phyloP scores from a whole-genome alignment of 2,888 invertebrate species.

The Drosophila atripex region DNA sequence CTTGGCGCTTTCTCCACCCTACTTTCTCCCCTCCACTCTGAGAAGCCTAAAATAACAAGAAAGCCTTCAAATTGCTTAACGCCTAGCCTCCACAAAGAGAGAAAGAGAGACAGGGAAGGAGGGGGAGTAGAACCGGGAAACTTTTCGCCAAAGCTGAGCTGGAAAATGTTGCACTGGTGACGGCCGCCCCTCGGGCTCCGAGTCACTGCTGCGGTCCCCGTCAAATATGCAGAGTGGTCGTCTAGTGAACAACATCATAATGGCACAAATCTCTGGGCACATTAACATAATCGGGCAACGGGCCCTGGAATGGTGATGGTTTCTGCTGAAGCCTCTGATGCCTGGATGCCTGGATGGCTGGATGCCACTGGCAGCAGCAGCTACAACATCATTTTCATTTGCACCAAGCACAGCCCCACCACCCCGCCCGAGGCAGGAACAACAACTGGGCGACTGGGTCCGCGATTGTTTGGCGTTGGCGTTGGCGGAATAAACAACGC shows the following conservation, averaged over 20 bases:
- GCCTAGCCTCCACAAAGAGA: not conserved
- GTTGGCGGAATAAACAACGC: conserved; percentile 67
- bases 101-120: too few species aligned
- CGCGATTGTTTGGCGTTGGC: conserved; percentile 72
- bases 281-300: conserved; percentile 72
- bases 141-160: conserved; percentile 10
- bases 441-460: conserved; percentile 49
- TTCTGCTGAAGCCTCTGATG: conserved; percentile 44
- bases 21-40: conserved; percentile 12
- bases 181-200: conserved; percentile 25
- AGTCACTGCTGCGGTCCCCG: conserved; percentile 42
- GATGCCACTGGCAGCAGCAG: conserved; percentile 43
- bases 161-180: conserved; percentile 35
- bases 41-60: conserved; percentile 44
- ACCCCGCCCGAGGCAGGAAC: conserved; percentile 10
- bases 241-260: conserved; percentile 72
- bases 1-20: conserved; percentile 19
- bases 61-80: conserved; percentile 56
- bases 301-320: conserved; percentile 41
- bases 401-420: conserved; percentile 45
- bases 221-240: conserved; percentile 73
- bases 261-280: conserved; percentile 66
- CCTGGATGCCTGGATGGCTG: conserved; percentile 45
- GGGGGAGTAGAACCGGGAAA: conserved; percentile 13
- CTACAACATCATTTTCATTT: conserved; percentile 71